phyloP scores from a whole-genome alignment of 2,113 vertebrate species.

The Grantiella picta region DNA sequence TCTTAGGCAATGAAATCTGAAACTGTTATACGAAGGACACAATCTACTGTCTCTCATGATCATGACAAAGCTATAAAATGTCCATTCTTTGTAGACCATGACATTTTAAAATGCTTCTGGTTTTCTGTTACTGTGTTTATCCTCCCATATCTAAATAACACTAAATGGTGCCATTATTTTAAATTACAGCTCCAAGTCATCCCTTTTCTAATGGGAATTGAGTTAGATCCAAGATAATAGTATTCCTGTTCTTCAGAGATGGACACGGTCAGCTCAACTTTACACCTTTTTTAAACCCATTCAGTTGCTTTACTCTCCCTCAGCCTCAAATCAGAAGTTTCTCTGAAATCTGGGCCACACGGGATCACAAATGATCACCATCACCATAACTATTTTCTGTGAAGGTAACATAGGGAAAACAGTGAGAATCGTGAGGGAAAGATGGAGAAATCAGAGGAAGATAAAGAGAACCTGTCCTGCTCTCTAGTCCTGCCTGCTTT shows the following conservation, averaged over 20 bases:
- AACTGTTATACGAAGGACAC: neutral
- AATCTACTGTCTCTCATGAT: neutral
- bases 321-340: neutral
- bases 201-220: neutral
- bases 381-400: neutral
- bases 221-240: neutral
- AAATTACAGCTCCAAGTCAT: neutral
- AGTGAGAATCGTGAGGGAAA: neutral
- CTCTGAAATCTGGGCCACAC: neutral
- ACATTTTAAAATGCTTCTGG: neutral
- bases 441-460: neutral
- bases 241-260: neutral
- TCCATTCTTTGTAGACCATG: neutral
- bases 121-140: neutral
- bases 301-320: neutral
- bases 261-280: neutral
- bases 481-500: neutral
- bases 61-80: neutral
- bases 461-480: fast-evolving
- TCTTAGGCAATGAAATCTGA: neutral
- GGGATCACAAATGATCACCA: neutral
- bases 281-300: neutral
- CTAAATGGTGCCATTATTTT: neutral
- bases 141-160: neutral
- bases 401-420: neutral